phyloP scores from a whole-genome alignment of 2,113 vertebrate genomes.

The Strigops habroptila region DNA sequence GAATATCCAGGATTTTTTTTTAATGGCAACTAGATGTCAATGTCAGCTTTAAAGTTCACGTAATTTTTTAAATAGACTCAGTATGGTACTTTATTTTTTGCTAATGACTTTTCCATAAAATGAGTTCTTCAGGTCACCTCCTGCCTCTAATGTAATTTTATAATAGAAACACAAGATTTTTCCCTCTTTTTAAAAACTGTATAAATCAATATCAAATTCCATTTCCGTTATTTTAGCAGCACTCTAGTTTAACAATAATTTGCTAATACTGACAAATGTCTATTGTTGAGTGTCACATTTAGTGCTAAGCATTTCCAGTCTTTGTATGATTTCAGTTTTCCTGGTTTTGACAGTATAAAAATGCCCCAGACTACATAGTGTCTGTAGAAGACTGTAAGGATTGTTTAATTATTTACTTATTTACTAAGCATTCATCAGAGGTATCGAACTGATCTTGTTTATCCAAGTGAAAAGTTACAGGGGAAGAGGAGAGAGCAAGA shows the following conservation, averaged over 20 bases:
- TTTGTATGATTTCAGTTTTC: not conserved
- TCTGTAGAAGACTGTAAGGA: not conserved
- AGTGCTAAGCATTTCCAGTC: not conserved
- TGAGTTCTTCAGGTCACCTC: not conserved
- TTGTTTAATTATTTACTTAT: not conserved
- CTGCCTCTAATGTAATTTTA: not conserved
- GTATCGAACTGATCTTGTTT: not conserved
- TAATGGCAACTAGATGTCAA: not conserved
- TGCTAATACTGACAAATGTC: rapidly evolving
- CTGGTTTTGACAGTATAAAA: not conserved
- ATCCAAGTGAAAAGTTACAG: not conserved
- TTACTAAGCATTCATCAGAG: not conserved
- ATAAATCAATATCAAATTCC: not conserved
- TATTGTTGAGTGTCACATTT: not conserved
- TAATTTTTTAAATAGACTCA: not conserved
- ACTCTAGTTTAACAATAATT: not conserved
- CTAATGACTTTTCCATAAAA: not conserved
- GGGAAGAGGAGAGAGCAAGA: not conserved
- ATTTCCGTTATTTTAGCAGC: not conserved
- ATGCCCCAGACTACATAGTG: not conserved
- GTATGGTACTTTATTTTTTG: not conserved
- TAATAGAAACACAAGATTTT: not conserved
- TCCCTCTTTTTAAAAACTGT: not conserved
- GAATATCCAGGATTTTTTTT: not conserved
- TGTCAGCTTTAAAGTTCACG: not conserved